These are phyloP conservation scores for Oryzias dopingdopingensis DNA, from an alignment of 2,797 vertebrate species.

Conservation along the genomic window DNA sequence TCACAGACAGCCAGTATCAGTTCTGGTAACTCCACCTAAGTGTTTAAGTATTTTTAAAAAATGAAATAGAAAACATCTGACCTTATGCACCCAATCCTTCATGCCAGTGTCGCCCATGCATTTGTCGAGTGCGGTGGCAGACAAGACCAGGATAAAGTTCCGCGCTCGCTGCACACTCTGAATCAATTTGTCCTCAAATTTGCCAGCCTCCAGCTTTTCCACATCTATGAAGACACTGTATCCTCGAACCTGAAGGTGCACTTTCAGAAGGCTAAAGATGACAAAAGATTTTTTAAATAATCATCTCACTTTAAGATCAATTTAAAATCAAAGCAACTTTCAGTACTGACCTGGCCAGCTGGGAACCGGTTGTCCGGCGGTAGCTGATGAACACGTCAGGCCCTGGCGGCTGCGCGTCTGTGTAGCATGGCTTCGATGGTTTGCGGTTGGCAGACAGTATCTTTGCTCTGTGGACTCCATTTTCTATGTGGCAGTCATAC, in stretches of 20 bases:
- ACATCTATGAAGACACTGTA: slow-evolving; percentile 98
- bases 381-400: slow-evolving; percentile 99
- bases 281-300: background rate
- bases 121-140: slow-evolving; percentile 87
- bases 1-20: no score
- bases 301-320: no score
- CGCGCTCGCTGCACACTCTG: slow-evolving; percentile 89
- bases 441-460: slow-evolving; percentile 82
- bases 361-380: slow-evolving; percentile 89
- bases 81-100: slow-evolving; percentile 99
- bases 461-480: slow-evolving; percentile 88
- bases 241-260: slow-evolving; percentile 93
- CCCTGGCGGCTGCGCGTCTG: slow-evolving; percentile 74
- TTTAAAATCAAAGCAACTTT: background rate
- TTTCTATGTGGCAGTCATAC: slow-evolving; percentile 83
- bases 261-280: slow-evolving; percentile 83
- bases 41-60: background rate
- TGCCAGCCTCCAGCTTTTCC: slow-evolving; percentile 95
- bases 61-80: slow-evolving; percentile 45
- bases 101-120: slow-evolving; percentile 89
- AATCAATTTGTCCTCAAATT: slow-evolving; percentile 93
- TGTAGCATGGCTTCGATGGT: slow-evolving; percentile 76
- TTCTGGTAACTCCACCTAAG: no score
- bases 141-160: slow-evolving; percentile 95
- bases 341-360: slow-evolving; percentile 89